These are phyloP conservation scores for Drosophila pachea DNA, from an alignment of 1,140 invertebrate species.

Conservation along the genomic window DNA sequence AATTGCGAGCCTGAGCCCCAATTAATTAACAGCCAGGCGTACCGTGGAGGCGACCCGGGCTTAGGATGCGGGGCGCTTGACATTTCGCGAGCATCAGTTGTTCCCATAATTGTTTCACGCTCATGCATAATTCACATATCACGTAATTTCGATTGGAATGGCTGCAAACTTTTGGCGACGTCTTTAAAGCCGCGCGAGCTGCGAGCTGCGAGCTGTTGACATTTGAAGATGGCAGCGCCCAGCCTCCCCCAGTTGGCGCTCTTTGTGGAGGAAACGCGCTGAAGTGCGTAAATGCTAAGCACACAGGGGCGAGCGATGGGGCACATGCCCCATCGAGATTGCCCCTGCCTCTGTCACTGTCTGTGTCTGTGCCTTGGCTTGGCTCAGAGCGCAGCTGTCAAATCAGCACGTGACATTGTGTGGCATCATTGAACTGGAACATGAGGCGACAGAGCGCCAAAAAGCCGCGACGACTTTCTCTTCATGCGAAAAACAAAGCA, in stretches of 20 bases:
- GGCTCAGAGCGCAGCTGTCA: conserved; percentile 28
- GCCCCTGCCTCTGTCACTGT: conserved; percentile 1
- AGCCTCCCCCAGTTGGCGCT: not conserved
- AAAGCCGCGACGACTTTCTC: conserved; percentile 60
- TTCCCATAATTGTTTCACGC: conserved; percentile 31
- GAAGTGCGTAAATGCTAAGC: conserved; percentile 73
- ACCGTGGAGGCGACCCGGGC: no score
- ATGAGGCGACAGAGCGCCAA: conserved; percentile 54
- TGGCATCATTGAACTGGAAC: conserved; percentile 74
- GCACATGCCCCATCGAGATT: conserved; percentile 36
- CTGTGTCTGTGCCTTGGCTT: no score
- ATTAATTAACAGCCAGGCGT: no score
- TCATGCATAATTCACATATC: conserved; percentile 38
- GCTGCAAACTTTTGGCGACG: conserved; percentile 7
- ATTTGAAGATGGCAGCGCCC: conserved; percentile 25
- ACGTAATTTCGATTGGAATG: conserved; percentile 36
- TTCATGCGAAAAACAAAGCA: conserved; percentile 64
- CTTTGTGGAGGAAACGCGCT: conserved; percentile 55
- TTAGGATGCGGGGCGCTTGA: no score
- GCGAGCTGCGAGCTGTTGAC: conserved; percentile 25
- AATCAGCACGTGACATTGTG: conserved; percentile 74
- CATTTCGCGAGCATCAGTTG: not conserved
- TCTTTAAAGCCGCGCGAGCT: conserved; percentile 24
- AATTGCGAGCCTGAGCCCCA: no score
- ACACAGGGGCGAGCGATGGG: conserved; percentile 30